These are phyloP conservation scores for Gnatocerus cornutus DNA, from an alignment of 2,888 invertebrate species.

Conservation along the genomic window DNA sequence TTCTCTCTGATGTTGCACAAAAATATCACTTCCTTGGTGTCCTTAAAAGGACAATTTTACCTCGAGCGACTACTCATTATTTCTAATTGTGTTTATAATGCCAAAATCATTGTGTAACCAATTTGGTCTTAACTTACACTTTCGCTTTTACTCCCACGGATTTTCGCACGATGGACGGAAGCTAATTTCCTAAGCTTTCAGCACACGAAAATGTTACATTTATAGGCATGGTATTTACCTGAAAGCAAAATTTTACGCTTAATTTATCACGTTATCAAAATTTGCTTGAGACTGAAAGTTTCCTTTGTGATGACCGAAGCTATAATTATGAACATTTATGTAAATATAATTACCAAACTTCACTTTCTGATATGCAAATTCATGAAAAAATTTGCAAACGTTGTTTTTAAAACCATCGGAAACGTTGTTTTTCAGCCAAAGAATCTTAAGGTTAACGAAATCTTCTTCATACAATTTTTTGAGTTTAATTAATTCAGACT, in stretches of 20 bases:
- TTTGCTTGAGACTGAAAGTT: background rate
- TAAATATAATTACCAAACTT: background rate
- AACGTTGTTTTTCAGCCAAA: constrained; percentile 26
- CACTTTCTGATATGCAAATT: constrained; percentile 20
- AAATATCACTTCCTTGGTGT: constrained; percentile 40
- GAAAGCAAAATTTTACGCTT: constrained; percentile 24
- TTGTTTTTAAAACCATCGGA: constrained; percentile 3
- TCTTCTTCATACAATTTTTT: constrained; percentile 32
- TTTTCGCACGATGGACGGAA: constrained; percentile 21
- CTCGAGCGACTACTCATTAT: constrained; percentile 21
- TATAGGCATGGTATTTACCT: constrained; percentile 5
- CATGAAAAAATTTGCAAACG: constrained; percentile 2
- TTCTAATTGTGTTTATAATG: constrained; percentile 20
- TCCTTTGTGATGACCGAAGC: constrained; percentile 14
- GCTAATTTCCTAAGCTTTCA: constrained; percentile 10
- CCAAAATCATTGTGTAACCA: constrained; percentile 44
- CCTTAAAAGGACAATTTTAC: constrained; percentile 51
- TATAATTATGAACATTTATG: constrained; percentile 27
- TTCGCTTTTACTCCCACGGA: constrained; percentile 60
- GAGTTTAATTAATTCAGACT: constrained; percentile 40
- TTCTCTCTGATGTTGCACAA: background rate
- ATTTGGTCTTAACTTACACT: constrained; percentile 51
- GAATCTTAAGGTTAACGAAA: constrained; percentile 11
- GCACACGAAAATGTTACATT: background rate
- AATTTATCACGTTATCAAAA: constrained; percentile 14